Base-by-base conservation (phyloP, 2,797 vertebrate genomes). In the Ambastaia sidthimunki region DNA sequence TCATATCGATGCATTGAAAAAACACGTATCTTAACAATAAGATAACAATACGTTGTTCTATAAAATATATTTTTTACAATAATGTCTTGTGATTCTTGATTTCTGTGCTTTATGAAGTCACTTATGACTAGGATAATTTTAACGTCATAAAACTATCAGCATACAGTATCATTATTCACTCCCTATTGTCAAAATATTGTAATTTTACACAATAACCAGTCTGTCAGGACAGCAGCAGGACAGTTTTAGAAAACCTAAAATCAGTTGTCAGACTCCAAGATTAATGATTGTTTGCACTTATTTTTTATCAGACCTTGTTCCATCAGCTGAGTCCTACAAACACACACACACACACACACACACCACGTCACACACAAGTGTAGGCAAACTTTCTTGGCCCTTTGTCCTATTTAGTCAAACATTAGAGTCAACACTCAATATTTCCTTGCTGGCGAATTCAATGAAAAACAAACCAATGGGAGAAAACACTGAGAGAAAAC, bases 211-310 rank as follows among this genome's bases (percentile, higher is more conserved):
- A 73, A 78, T 73, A 50, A 75, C 44, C 34, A 62, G 62, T 77
- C 63, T 66, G 57, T 55, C 28, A 47, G 55, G 52, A 73, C 12
- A 69, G 50, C 31, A 31, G 47, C n/a, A n/a, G n/a, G n/a, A n/a
- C n/a, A n/a, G 52, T n/a, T 31, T 23, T 66, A 41, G 37, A 70
- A 74, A 76, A 60, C 60, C 67, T 73, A 41, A 66, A 78, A 78
- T 82, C 65, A 69, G 72, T 71, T 75, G 60, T 19, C 71, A 75
- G 62, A 47, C 52, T 41, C 55, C 28, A 70, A 81, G 67, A 84
- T 81, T 78, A 82, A 86, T 75, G 54, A 80, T 23, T 78, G 71
- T 72, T 84, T 84, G 81, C 67, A 69, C 75, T 81, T 80, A 69
- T 34, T 74, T 47, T n/a, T n/a, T 50, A 60, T 75, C 31, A 54